Conservation (phyloP, 2,888 invertebrate genomes). For the Cryptus viduatorius region DNA sequence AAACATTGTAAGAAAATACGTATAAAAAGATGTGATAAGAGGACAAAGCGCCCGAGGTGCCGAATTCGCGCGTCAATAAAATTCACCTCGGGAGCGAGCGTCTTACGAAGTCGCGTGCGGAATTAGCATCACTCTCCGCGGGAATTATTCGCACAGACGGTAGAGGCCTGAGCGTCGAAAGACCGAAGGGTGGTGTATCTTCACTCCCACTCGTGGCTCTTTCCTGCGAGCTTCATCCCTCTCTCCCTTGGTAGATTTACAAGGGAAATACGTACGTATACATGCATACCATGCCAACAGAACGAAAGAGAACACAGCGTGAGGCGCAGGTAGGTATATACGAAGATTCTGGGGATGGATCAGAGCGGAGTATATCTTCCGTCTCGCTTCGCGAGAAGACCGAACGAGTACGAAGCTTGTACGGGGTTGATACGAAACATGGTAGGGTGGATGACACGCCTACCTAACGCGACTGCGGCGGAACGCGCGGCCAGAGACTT, state of each 20-base stretch:
- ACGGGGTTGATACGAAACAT: slow-evolving; percentile 37
- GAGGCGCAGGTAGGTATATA: slow-evolving; percentile 21
- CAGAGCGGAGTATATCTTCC: slow-evolving; percentile 31
- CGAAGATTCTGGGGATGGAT: slow-evolving; percentile 58
- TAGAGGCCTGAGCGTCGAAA: slow-evolving; percentile 61
- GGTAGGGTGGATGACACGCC: slow-evolving; percentile 78
- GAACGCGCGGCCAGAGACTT: slow-evolving; percentile 80
- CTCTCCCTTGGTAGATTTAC: slow-evolving; percentile 62
- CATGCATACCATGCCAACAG: neutral
- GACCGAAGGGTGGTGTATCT: slow-evolving; percentile 60
- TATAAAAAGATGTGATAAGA: neutral
- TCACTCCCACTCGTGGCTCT: slow-evolving; percentile 21
- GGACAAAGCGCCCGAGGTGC: slow-evolving; percentile 23
- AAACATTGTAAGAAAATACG: neutral
- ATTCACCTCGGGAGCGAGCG: slow-evolving; percentile 49
- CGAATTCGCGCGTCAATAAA: slow-evolving; percentile 58
- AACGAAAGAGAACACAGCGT: slow-evolving; percentile 3
- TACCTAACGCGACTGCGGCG: slow-evolving; percentile 82
- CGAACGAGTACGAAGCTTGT: slow-evolving; percentile 15
- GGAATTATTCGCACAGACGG: slow-evolving; percentile 63
- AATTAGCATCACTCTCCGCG: slow-evolving; percentile 67
- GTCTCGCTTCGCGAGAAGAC: slow-evolving; percentile 21
- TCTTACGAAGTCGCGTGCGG: slow-evolving; percentile 61
- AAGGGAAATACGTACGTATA: slow-evolving; percentile 65
- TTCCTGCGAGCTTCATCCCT: slow-evolving; percentile 38